These are phyloP conservation scores for Hemicentrotus pulcherrimus DNA, from an alignment of 35 echinoderm and acorn worm genomes.

Conservation along the genomic window DNA sequence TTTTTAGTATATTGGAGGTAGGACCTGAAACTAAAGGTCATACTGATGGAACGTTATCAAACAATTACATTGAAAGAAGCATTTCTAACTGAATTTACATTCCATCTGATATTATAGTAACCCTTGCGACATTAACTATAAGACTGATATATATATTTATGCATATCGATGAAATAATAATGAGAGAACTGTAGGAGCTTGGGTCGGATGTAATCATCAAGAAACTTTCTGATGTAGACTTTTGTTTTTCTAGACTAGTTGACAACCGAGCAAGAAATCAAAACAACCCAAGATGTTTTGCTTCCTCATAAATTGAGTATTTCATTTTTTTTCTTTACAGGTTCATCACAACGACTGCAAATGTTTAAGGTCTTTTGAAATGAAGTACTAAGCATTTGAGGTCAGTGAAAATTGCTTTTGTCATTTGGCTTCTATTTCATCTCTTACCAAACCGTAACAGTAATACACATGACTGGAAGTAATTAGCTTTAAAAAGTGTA, in stretches of 20 bases:
- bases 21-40: background rate
- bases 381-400: background rate
- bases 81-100: background rate
- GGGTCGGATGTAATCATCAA: background rate
- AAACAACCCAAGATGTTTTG: background rate
- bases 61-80: background rate
- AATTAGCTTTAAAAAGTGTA: too few relatives aligned
- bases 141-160: background rate
- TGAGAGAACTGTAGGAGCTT: background rate
- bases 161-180: background rate
- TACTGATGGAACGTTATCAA: background rate
- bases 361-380: background rate
- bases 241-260: background rate
- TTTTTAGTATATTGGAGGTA: too few relatives aligned
- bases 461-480: too few relatives aligned
- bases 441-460: background rate
- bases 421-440: background rate
- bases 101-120: background rate
- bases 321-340: too few relatives aligned
- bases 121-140: background rate
- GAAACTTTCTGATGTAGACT: background rate
- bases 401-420: background rate
- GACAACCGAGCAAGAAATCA: background rate
- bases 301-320: too few relatives aligned
- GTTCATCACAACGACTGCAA: background rate